Evolutionary conservation across 2,888 invertebrate genomes (phyloP).

Genomic region (Ormyrus thymus): DNA sequence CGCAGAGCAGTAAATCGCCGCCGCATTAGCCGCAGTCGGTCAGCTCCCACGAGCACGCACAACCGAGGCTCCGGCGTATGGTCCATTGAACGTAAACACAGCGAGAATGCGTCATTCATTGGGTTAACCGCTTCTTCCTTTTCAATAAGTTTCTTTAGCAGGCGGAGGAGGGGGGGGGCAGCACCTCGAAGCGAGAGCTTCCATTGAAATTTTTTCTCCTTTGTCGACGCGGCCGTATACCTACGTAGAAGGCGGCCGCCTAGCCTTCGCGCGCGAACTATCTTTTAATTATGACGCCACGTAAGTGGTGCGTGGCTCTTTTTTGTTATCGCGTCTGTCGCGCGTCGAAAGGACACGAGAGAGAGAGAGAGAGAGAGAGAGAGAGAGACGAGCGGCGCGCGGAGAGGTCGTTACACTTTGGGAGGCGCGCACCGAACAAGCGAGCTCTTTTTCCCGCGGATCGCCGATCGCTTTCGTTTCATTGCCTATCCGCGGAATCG

Average conservation of each 20-base stretch:
- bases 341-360: not conserved
- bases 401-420: conserved; percentile 48
- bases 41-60: not conserved
- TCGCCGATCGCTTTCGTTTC: conserved; percentile 35
- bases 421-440: not conserved
- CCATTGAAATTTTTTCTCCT: not conserved
- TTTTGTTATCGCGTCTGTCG: conserved; percentile 26
- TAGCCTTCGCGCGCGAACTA: conserved; percentile 9
- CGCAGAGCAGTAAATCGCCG: conserved; percentile 11
- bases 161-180: not conserved
- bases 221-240: not conserved
- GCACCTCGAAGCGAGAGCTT: not conserved
- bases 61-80: conserved; percentile 14
- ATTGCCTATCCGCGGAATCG: conserved; percentile 46
- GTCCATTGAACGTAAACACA: conserved; percentile 39
- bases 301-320: conserved; percentile 23
- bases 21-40: not conserved
- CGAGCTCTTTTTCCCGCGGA: conserved; percentile 9
- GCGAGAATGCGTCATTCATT: conserved; percentile 66
- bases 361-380: not conserved
- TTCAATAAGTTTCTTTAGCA: conserved; percentile 30
- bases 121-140: conserved; percentile 62
- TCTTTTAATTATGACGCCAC: conserved; percentile 46
- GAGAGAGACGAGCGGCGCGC: conserved; percentile 21
- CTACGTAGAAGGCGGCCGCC: not conserved